phyloP scores from a whole-genome alignment of 2,888 invertebrate species.

The Pristionchus arcanus region DNA sequence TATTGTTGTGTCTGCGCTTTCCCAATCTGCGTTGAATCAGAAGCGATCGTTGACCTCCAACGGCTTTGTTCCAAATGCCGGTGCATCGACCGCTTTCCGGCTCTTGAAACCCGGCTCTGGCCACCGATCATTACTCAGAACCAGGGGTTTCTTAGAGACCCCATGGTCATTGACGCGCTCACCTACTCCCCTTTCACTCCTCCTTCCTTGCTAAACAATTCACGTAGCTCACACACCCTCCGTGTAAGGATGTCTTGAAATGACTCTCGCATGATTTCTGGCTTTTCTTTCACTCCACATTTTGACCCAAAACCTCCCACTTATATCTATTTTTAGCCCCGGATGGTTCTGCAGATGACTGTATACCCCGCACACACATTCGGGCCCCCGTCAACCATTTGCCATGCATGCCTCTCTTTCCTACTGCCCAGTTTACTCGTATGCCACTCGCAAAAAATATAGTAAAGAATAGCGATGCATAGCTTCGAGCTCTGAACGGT shows the following conservation, averaged over 20 bases:
- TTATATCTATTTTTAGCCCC: neutral
- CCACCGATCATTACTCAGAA: neutral
- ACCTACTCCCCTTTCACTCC: neutral
- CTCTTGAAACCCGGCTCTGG: neutral
- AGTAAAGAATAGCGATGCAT: neutral
- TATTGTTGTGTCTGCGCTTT: neutral
- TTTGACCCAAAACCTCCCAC: neutral
- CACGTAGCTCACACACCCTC: constrained; percentile 17
- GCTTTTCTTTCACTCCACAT: neutral
- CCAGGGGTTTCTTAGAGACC: neutral
- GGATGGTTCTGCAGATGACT: neutral
- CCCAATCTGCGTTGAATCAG: neutral
- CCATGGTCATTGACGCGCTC: neutral
- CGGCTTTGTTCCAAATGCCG: neutral
- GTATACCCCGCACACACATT: neutral
- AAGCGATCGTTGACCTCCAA: neutral
- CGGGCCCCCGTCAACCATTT: neutral
- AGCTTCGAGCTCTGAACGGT: too few relatives aligned
- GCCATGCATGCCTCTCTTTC: neutral
- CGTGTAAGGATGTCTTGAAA: neutral
- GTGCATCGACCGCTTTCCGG: neutral
- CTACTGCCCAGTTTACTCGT: neutral
- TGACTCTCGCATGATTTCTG: too few relatives aligned
- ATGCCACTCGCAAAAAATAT: neutral
- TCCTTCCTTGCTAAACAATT: neutral